phyloP scores from a whole-genome alignment of 2,113 vertebrate species.

The Mastomys coucha region DNA sequence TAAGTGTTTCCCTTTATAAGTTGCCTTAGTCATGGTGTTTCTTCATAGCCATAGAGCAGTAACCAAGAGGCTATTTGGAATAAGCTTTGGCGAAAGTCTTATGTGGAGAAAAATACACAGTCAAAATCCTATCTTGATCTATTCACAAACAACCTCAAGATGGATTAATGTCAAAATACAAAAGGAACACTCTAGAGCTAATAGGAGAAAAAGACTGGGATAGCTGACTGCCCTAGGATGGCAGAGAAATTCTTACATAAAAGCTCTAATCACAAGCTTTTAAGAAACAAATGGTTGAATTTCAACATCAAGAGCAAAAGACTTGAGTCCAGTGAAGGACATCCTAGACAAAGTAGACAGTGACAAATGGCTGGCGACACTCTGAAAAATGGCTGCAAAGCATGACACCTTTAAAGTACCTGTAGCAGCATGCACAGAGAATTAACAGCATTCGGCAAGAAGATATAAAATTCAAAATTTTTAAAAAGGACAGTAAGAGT shows the following conservation, averaged over 20 bases:
- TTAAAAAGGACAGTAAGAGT: neutral
- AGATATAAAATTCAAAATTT: neutral
- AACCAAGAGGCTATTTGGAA: neutral
- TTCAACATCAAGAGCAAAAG: neutral
- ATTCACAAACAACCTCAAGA: conserved; percentile 7
- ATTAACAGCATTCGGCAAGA: neutral
- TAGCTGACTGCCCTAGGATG: neutral
- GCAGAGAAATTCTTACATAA: neutral
- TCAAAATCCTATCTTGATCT: neutral
- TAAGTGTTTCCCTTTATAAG: neutral
- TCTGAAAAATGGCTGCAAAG: neutral
- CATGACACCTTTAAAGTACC: neutral
- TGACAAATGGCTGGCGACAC: neutral
- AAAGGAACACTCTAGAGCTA: conserved; percentile 14
- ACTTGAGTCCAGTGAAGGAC: neutral
- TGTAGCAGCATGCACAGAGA: neutral
- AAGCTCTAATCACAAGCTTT: neutral
- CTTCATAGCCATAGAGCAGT: no score
- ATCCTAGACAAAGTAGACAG: neutral
- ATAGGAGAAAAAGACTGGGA: conserved; percentile 1
- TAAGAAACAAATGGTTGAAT: neutral
- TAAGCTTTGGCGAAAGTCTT: neutral
- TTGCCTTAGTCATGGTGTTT: neutral
- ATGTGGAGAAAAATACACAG: neutral
- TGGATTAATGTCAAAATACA: neutral